These are phyloP conservation scores for Lepidocolaptes lacrymiger DNA, from an alignment of 2,797 vertebrate genomes.

Conservation along the genomic window DNA sequence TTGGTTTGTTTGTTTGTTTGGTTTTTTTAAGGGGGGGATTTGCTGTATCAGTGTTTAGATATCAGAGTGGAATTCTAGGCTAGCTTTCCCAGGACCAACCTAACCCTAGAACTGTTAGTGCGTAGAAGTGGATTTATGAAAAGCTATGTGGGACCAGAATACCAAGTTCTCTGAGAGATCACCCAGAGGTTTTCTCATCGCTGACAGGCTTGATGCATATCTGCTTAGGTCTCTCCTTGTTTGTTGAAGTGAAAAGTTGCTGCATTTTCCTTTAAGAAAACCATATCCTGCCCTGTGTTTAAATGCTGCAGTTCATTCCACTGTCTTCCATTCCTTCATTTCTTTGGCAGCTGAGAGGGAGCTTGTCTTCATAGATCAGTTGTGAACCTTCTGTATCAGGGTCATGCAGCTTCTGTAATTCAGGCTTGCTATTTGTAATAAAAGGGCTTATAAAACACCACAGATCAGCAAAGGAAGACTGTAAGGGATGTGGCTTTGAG, in stretches of 20 bases:
- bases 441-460: not conserved
- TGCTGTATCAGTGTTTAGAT: not conserved
- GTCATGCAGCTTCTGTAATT: not conserved
- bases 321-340: not conserved
- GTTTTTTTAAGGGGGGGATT: not conserved
- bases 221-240: not conserved
- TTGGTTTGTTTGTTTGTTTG: too few relatives aligned
- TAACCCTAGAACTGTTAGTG: fast-evolving
- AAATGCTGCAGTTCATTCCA: not conserved
- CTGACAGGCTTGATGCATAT: not conserved
- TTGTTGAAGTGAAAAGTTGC: not conserved
- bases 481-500: not conserved
- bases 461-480: not conserved
- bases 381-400: not conserved
- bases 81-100: not conserved
- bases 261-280: not conserved
- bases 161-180: fast-evolving
- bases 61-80: not conserved
- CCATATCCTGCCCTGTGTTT: not conserved
- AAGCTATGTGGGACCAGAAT: not conserved
- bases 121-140: fast-evolving
- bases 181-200: not conserved
- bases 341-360: not conserved
- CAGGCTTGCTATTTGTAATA: not conserved
- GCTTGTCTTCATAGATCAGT: not conserved